phyloP scores from a whole-genome alignment of 2,113 vertebrate genomes.

The Murina feae region DNA sequence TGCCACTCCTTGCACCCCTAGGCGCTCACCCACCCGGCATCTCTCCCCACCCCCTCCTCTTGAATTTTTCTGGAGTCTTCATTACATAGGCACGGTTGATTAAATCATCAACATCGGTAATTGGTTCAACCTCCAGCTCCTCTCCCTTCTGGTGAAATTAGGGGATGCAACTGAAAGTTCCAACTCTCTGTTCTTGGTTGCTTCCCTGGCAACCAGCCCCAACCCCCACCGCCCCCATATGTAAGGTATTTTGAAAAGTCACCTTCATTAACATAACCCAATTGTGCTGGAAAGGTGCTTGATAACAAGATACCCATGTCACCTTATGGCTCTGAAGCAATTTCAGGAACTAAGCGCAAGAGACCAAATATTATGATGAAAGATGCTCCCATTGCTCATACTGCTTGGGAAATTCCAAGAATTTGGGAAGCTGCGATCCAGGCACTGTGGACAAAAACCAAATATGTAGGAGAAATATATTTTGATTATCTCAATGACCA shows the following conservation, averaged over 20 bases:
- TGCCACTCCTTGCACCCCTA: neutral
- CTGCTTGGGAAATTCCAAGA: neutral
- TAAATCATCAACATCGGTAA: neutral
- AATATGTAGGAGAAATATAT: neutral
- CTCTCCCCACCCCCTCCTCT: neutral
- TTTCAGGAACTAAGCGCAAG: neutral
- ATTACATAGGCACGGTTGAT: neutral
- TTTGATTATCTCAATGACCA: neutral
- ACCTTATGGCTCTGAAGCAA: neutral
- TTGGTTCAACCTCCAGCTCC: neutral
- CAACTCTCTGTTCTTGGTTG: neutral
- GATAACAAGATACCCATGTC: neutral
- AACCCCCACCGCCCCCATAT: too few relatives aligned
- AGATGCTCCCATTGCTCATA: neutral
- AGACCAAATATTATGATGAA: neutral
- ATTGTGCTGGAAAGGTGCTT: neutral
- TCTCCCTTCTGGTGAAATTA: neutral
- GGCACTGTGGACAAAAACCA: neutral
- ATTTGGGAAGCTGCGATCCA: neutral
- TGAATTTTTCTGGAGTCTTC: neutral
- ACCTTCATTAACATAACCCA: neutral
- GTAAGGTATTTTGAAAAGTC: neutral
- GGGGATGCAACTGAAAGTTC: neutral
- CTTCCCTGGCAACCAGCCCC: neutral
- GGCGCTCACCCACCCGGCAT: neutral